Conservation (phyloP, 2,113 vertebrate genomes). For the Canis aureus region DNA sequence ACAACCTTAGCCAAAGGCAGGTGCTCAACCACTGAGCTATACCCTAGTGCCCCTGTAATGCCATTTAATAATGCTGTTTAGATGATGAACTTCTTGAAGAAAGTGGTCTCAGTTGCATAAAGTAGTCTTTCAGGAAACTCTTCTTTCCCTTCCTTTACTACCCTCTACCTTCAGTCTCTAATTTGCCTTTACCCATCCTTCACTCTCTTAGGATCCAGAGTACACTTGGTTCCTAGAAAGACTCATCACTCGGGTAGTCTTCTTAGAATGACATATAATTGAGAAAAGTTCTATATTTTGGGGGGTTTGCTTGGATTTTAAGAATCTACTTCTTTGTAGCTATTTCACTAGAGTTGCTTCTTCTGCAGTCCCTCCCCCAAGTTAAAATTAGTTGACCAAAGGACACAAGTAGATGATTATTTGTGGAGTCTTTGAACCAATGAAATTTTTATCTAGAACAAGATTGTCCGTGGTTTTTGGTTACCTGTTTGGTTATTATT, state of each 20-base stretch:
- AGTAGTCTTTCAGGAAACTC: not conserved
- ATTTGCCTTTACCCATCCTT: not conserved
- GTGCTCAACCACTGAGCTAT: too few relatives aligned
- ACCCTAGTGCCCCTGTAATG: not conserved
- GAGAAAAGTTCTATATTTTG: not conserved
- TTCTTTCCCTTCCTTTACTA: not conserved
- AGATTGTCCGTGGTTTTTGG: not conserved
- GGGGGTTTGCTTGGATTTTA: not conserved
- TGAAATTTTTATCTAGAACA: conserved; percentile 10
- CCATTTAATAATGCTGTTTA: conserved; percentile 7
- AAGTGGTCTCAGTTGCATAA: not conserved
- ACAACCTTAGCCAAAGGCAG: too few relatives aligned
- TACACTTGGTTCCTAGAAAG: not conserved
- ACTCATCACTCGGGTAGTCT: not conserved
- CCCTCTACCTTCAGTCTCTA: not conserved
- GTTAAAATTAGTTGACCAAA: conserved; percentile 42
- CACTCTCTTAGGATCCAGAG: not conserved
- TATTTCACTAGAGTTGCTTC: not conserved
- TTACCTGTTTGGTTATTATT: not conserved
- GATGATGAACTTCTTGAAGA: not conserved
- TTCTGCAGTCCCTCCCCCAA: not conserved
- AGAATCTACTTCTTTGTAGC: not conserved
- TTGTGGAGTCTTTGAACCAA: not conserved
- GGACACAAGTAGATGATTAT: not conserved
- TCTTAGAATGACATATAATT: not conserved